phyloP scores from a whole-genome alignment of 2,113 vertebrate species.

The Notothenia coriiceps region DNA sequence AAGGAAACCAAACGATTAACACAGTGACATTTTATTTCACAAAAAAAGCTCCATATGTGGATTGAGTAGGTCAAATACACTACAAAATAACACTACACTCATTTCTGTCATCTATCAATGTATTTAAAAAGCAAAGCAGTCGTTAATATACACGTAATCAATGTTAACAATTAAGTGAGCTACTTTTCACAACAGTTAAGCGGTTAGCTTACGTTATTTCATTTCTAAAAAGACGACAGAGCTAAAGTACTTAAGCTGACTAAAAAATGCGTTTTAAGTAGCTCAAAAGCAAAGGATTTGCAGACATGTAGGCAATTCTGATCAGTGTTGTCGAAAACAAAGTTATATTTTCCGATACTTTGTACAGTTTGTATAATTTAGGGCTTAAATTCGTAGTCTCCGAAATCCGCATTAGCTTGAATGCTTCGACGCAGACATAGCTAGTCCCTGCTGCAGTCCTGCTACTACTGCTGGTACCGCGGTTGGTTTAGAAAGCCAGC shows the following conservation, averaged over 20 bases:
- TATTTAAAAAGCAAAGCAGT: not conserved
- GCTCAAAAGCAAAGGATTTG: accelerated
- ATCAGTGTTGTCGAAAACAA: accelerated
- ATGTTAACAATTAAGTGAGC: not conserved
- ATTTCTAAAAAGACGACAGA: not conserved
- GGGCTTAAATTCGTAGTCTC: not conserved
- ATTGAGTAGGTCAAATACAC: not conserved
- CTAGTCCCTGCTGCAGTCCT: not conserved
- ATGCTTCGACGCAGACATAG: constrained; percentile 15
- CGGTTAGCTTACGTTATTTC: not conserved
- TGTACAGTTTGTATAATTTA: not conserved
- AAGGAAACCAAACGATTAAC: constrained; percentile 6
- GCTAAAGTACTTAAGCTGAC: not conserved
- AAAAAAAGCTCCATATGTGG: not conserved
- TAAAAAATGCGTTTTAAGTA: not conserved
- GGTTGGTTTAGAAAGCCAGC: not conserved
- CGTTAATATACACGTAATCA: no score
- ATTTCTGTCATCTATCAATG: not conserved
- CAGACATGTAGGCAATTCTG: accelerated
- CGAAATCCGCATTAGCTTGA: constrained; percentile 43
- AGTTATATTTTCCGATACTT: accelerated
- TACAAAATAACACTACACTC: not conserved
- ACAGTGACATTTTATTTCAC: constrained; percentile 32
- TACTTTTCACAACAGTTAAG: not conserved
- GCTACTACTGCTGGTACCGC: not conserved